A percentile compares a stretch with the other conserved stretches of the same genome.
Evolutionary conservation across 2,113 vertebrate species (phyloP).

Genomic region (Sapajus apella): DNA sequence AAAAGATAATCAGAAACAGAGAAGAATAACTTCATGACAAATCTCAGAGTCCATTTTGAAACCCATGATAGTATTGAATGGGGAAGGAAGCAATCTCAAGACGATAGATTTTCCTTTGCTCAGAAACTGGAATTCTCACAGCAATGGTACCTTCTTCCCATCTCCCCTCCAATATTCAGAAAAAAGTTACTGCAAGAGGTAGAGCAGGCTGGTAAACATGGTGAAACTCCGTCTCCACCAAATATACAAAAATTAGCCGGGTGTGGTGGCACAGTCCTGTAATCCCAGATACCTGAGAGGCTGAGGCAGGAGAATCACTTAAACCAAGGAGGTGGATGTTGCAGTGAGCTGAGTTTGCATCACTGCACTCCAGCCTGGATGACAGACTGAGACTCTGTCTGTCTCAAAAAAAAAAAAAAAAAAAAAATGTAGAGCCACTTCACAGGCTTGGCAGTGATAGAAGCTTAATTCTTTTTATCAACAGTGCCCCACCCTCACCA

Average conservation of each 20-base stretch:
- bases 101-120: background rate
- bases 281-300: too few species aligned
- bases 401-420: too few species aligned
- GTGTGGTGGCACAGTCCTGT: too few species aligned
- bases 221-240: too few species aligned
- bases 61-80: fast-evolving
- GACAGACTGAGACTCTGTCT: too few species aligned
- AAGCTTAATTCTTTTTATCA: background rate
- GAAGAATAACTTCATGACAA: background rate
- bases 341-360: too few species aligned
- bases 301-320: too few species aligned
- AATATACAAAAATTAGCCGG: too few species aligned
- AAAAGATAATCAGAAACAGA: background rate
- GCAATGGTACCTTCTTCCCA: background rate
- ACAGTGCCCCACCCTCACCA: too few species aligned
- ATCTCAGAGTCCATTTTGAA: background rate
- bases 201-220: too few species aligned
- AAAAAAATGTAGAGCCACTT: background rate
- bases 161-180: background rate
- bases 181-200: background rate
- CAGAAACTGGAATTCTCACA: background rate
- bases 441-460: background rate
- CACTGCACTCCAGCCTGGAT: too few species aligned
- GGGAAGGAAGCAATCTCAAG: background rate
- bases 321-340: too few species aligned